A percentile compares a stretch with the other conserved stretches of the same genome.
Evolutionary conservation across 64 coral and sea anemone genomes (phyloP).

Genomic region (Orbicella faveolata): DNA sequence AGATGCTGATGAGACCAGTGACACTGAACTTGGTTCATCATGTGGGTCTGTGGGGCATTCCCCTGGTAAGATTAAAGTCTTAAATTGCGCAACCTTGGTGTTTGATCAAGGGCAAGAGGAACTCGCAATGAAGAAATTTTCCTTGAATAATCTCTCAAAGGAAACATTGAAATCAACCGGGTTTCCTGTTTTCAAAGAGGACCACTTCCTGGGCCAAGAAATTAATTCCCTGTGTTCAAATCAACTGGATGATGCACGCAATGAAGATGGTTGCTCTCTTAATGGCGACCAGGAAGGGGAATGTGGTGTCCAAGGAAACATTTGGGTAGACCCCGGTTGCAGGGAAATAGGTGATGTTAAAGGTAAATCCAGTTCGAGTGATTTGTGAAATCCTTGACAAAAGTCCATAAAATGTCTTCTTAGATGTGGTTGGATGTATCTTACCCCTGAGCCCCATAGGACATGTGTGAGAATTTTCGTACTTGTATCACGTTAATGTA

Average conservation of each 20-base stretch:
- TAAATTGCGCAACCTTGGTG: background rate
- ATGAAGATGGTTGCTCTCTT: background rate
- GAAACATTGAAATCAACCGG: background rate
- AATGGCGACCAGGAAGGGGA: background rate
- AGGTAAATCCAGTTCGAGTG: background rate
- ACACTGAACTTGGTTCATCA: background rate
- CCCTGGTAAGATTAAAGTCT: background rate
- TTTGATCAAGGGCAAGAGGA: conserved; percentile 7
- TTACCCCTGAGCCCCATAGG: no score
- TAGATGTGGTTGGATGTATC: no score
- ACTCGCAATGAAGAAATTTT: conserved; percentile 11
- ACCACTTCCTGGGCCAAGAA: background rate
- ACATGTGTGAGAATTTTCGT: no score
- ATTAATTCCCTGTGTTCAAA: background rate
- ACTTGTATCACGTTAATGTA: no score
- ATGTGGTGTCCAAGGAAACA: background rate
- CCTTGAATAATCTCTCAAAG: conserved; percentile 37
- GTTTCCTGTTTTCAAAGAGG: conserved; percentile 18
- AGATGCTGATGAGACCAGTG: background rate
- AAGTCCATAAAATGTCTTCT: background rate
- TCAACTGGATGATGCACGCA: background rate
- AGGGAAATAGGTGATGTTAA: background rate
- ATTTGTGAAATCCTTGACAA: background rate
- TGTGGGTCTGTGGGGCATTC: background rate
- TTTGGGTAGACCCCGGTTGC: background rate